Evolutionary conservation across 2,888 invertebrate genomes (phyloP).

Genomic region (Dimorphilus gyrociliatus): DNA sequence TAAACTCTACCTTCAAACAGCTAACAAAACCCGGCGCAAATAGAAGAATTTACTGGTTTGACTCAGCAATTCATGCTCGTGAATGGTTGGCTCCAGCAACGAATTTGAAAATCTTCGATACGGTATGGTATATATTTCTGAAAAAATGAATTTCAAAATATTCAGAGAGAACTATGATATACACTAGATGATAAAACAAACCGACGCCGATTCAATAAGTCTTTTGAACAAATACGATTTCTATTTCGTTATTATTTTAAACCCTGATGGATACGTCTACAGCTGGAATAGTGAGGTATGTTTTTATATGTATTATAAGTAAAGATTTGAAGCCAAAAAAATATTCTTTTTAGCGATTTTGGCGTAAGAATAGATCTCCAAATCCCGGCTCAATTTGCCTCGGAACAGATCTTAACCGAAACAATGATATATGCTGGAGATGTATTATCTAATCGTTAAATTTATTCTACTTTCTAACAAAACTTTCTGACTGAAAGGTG

Average conservation of each 20-base stretch:
- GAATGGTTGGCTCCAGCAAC: slow-evolving; percentile 12
- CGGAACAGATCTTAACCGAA: slow-evolving; percentile 10
- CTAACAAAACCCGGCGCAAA: slow-evolving; percentile 5
- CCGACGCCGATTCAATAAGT: slow-evolving; percentile 4
- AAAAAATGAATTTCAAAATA: too few relatives aligned
- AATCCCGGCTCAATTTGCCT: slow-evolving; percentile 4
- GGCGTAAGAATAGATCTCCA: slow-evolving; percentile 10
- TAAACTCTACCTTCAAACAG: too few relatives aligned
- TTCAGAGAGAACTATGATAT: too few relatives aligned
- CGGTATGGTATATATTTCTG: slow-evolving; percentile 3
- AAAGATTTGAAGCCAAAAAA: too few relatives aligned
- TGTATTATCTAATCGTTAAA: background rate
- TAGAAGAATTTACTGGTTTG: slow-evolving; percentile 7
- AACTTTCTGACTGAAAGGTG: slow-evolving; percentile 4
- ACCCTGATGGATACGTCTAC: slow-evolving; percentile 10
- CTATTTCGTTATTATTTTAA: slow-evolving; percentile 9
- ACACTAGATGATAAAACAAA: too few relatives aligned
- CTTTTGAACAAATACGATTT: slow-evolving; percentile 9
- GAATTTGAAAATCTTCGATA: slow-evolving; percentile 7
- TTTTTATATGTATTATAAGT: too few relatives aligned
- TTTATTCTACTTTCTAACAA: background rate
- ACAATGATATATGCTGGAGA: slow-evolving; percentile 9
- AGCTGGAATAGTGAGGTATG: slow-evolving; percentile 5
- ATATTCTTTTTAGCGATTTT: too few relatives aligned
- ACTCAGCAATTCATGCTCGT: slow-evolving; percentile 10